Base-by-base conservation (phyloP, 2,888 invertebrate genomes). In the Seira sanloemensis region DNA sequence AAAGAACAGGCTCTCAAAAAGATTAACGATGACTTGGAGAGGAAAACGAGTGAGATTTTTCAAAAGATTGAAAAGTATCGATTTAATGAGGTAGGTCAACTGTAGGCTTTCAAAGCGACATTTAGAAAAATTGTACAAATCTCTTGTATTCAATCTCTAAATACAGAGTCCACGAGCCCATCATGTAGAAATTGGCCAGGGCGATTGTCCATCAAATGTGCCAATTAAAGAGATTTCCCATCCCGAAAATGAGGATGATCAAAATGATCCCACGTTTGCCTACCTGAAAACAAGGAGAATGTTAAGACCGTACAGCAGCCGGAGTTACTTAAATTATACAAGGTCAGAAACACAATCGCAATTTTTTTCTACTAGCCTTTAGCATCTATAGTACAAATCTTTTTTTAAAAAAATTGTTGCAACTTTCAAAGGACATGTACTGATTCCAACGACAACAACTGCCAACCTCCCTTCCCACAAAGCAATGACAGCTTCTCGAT, bases 1-100 rank as follows among this genome's bases (percentile, higher is more conserved):
- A 86, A 86, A 66, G 89, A 89, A 66, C 78, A 85, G 46, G 86
- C 87, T 1, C 78, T 86, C 23, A 83, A 86, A 46, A 81, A 85
- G 65, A 76, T 89, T 12, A 90, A 89, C 80, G 76, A 62, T 16
- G 88, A 89, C 65, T 66, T 90, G 16, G 89, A 90, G 65, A 85
- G 86, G 66, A 88, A 88, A 78, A 83, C 88, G 0, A 84, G 68
- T 46, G 86, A 88, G 26, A 86, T 90, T 37, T 86, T 89, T 79
- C 76, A 85, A 75, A 87, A 88, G 84, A 87, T 88, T 69, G 86
- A 88, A 71, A 84, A 86, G 74, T 86, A 76, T 78, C 77, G 85
- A 66, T 80, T 26, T 24, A 18, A 67, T 78, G 78, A 68, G 77
- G 83, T 77, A 67, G 18, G 24, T 26, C 18, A 26, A 16, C 50